Evolutionary conservation across 2,113 vertebrate genomes (phyloP), one percentile per base, ranked within the genome.

Genomic region (Amphiprion ocellaris): DNA sequence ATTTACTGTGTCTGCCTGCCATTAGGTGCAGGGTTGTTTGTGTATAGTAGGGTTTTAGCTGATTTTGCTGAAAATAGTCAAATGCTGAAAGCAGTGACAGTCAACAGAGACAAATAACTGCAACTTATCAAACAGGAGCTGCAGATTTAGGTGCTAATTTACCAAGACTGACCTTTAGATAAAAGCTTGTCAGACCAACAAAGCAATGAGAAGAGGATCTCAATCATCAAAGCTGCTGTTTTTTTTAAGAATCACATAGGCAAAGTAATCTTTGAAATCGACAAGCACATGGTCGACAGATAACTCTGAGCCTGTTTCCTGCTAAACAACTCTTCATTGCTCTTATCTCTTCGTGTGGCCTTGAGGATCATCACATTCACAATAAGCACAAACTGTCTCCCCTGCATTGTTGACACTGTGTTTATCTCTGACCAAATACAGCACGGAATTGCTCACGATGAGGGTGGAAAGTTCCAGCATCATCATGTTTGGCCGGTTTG

Each of bases 371-470:
- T 82, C 70, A 82, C 79, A 86, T 83, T 82, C 89, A 87, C 85
- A 84, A 87, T 82, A 83, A 91, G 92, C 84, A 91, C 81, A 91
- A 92, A 89, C 83, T 47, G 77, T 85, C 74, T 85, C 58, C 23
- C 19, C 62, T 9, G 11, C 82, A 67, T 86, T 87, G 87, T 89
- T 91, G 81, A 84, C 85, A 73, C 30, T 44, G 54, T 90, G 79
- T 91, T 92, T 92, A 84, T 91, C 69, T 88, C 86, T 89, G 91
- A 89, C 89, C 84, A 81, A 88, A 91, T 86, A 86, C 58, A 70
- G 77, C 82, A 73, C 6, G 49, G 54, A 76, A 69, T 67, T 54
- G 69, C 83, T 84, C 69, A 23, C n/a, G n/a, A 87, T 89, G 87
- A 77, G 84, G 87, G 83, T 80, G 88, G 90, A 92, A 92, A 89